Evolutionary conservation across 30 jellyfish, hydroid and myxozoan genomes (phyloP), one percentile per base, ranked within the genome.

Genomic region (Cassiopea andromeda): DNA sequence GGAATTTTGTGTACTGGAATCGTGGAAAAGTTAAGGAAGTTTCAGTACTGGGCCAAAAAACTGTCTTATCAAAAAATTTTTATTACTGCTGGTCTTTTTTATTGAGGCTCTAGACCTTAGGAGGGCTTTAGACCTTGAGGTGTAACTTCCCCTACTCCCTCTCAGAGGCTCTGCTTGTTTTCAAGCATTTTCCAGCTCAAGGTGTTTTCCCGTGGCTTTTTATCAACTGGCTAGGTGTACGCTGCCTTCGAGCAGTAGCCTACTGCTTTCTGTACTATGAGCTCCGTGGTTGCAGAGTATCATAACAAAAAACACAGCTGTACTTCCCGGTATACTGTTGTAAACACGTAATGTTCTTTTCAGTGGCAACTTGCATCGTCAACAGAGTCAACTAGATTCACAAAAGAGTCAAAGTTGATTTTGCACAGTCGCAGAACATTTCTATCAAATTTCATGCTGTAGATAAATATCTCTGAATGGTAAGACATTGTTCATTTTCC

Each of bases 271-370:
- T 46, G 48, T 7, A 16, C 50, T 12, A 12, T 43, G 57, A 70
- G 64, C 84, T 18, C 84, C 84, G 54, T 69, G 85, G 75, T 58
- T 73, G 67, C n/a, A n/a, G 84, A 46, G 73, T 83, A 46, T 83
- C 59, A 44, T 69, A 83, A 83, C 79, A 83, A 70, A 45, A 10
- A 17, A 14, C 82, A 69, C 91, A 68, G 91, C 91, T 83, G 77
- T 38, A 46, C 38, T 27, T 7, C 91, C 15, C 91, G 48, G 91
- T 44, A 18, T 69, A 58, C 60, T 79, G 88, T 80, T 78, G 88
- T 58, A 80, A 80, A 47, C 15, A 17, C 73, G 2, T 2, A 64
- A 54, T 10, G 12, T 54, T 54, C 12, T 54, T 6, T 54, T 3
- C 64, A 54, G 64, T 54, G 64, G 64, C 64, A 54, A 10, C 7